Evolutionary conservation across 1,140 invertebrate species (phyloP), one percentile per base, ranked within the genome.

Genomic region (Camponotus floridanus): DNA sequence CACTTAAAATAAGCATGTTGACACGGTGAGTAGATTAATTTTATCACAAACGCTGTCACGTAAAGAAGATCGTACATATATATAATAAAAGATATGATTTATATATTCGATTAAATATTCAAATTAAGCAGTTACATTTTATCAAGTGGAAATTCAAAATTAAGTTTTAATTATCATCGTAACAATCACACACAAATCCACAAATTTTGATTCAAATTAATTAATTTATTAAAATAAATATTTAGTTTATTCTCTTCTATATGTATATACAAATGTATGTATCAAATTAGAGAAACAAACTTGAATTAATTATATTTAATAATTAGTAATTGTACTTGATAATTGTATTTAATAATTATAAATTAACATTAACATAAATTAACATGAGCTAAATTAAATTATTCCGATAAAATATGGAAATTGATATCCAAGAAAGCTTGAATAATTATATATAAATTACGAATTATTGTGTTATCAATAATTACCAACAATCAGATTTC

Each of bases 11-110:
- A 39, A 65, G 21, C 33, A 18, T 26, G 26, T 26, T 26, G 26
- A 0, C 26, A 26, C 26, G 26, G 39, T 62, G 62, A 68, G 61
- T 68, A 42, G 31, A 55, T 79, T 79, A 79, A 67, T 64, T 59
- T 68, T n/a, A 68, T 48, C 33, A 48, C 11, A 13, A 51, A 51
- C 48, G 5, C 18, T 18, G 33, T 21, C 33, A 33, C n/a, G 33
- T 57, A 64, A 80, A 33, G 45, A 79, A 68, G 62, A 67, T 26
- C 26, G 26, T 26, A 26, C 26, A 26, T 26, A 26, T 26, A 26
- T 6, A 42, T 51, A 68, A 79, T 79, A 55, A 79, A 79, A 79
- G 26, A 26, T 26, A 1, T 26, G 26, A 26, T 26, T 79, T 39
- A 39, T 39, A 4, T 39, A 6, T 39, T 39, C 36, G 6, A 39